Conservation (phyloP, 1,140 invertebrate genomes). For the Aphis gossypii region DNA sequence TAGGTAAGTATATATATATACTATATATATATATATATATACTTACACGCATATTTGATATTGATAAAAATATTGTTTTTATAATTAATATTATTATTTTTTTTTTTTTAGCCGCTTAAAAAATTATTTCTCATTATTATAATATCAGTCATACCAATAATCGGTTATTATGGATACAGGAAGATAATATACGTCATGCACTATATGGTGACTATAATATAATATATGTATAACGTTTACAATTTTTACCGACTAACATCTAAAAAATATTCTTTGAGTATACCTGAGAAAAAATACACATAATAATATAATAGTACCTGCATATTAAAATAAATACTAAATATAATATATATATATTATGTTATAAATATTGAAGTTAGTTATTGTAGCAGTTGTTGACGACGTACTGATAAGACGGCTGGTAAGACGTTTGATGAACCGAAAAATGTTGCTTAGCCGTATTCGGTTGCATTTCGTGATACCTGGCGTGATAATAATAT, state of each 20-base stretch:
- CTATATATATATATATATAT: not conserved
- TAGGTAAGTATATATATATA: not conserved
- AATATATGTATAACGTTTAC: not conserved
- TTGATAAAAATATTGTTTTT: not conserved
- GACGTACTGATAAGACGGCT: conserved; percentile 42
- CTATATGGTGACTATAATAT: not conserved
- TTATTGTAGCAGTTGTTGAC: conserved; percentile 42
- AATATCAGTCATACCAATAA: conserved; percentile 4
- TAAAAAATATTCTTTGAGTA: not conserved
- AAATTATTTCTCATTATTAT: not conserved
- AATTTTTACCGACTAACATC: not conserved
- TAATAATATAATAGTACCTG: not conserved
- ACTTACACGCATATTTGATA: not conserved
- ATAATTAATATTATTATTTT: not conserved
- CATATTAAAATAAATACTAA: not conserved
- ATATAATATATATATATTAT: not conserved
- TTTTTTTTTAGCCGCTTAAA: not conserved
- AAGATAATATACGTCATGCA: not conserved
- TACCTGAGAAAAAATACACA: not conserved
- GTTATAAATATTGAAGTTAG: not conserved
- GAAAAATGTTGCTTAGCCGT: not conserved
- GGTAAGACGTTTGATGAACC: not conserved
- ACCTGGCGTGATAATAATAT: not conserved
- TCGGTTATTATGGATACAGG: not conserved
- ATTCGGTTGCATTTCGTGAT: conserved; percentile 43